A percentile compares a stretch with the other conserved stretches of the same genome.
These are phyloP conservation scores for Avahi laniger DNA, from an alignment of 2,797 vertebrate genomes.

Conservation along the genomic window DNA sequence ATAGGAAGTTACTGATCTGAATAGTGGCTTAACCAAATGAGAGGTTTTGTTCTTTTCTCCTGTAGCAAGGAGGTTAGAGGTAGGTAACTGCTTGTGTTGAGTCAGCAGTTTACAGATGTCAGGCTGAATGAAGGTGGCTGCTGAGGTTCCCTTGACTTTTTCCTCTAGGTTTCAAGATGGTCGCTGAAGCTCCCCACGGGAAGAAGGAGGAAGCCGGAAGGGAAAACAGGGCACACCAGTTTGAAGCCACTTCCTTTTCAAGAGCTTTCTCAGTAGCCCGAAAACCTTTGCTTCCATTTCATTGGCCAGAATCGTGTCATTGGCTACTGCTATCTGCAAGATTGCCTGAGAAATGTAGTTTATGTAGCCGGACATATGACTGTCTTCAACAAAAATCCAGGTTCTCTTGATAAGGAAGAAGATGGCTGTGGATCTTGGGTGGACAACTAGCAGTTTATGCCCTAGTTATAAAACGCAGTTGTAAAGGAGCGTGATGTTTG, in stretches of 20 bases:
- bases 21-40: neutral
- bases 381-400: neutral
- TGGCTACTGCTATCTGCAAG: neutral
- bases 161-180: neutral
- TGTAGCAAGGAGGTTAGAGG: neutral
- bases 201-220: neutral
- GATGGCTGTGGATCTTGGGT: neutral
- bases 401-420: neutral
- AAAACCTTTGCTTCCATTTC: neutral
- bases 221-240: neutral
- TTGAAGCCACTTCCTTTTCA: neutral
- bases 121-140: neutral
- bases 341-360: neutral
- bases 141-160: neutral
- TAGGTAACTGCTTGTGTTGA: neutral
- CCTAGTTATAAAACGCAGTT: neutral
- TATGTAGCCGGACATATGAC: neutral
- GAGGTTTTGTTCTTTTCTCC: neutral
- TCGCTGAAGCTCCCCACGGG: neutral
- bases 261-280: neutral
- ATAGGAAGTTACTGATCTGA: neutral
- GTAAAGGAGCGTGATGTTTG: neutral
- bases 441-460: neutral
- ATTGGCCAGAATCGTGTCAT: neutral
- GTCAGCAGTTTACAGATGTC: neutral